Evolutionary conservation across 2,888 invertebrate genomes (phyloP).

Genomic region (Cordylochernes scorpioides): DNA sequence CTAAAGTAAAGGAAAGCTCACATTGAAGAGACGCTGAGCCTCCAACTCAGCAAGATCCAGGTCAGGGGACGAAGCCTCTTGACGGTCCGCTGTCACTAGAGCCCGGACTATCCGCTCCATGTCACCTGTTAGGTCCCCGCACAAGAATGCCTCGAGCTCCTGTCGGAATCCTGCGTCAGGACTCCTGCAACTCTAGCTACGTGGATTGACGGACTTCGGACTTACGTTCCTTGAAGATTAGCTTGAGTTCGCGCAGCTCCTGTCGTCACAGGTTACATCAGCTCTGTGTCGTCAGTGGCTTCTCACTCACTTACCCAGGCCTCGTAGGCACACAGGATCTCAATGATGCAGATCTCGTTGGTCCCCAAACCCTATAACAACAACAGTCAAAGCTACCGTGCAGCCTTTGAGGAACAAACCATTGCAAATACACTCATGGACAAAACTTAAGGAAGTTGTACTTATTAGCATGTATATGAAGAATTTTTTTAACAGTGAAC

Average conservation of each 20-base stretch:
- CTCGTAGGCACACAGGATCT: constrained; percentile 48
- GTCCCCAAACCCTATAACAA: constrained; percentile 29
- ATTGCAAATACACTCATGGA: too few relatives aligned
- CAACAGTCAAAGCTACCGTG: not conserved
- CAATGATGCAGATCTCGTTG: constrained; percentile 63
- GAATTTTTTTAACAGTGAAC: too few relatives aligned
- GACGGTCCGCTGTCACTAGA: constrained; percentile 32
- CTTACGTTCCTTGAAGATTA: too few relatives aligned
- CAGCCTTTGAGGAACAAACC: not conserved
- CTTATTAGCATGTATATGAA: too few relatives aligned
- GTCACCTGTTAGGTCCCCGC: constrained; percentile 63
- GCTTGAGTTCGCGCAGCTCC: too few relatives aligned
- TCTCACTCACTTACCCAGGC: constrained; percentile 29
- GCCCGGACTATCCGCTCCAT: constrained; percentile 69
- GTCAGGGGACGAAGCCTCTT: constrained; percentile 7
- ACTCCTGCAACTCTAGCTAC: too few relatives aligned
- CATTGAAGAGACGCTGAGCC: constrained; percentile 9
- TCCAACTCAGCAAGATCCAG: constrained; percentile 8
- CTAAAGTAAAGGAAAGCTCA: too few relatives aligned
- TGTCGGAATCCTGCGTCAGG: constrained; percentile 51
- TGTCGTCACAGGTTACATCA: too few relatives aligned
- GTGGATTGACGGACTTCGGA: too few relatives aligned
- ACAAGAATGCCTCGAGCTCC: constrained; percentile 50
- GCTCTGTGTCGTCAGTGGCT: too few relatives aligned
- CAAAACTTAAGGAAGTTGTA: too few relatives aligned